Percentiles rank a stretch among this genome's conserved stretches.
Conservation (phyloP, 2,888 invertebrate species). For the Hemicrepidius hirtus region DNA sequence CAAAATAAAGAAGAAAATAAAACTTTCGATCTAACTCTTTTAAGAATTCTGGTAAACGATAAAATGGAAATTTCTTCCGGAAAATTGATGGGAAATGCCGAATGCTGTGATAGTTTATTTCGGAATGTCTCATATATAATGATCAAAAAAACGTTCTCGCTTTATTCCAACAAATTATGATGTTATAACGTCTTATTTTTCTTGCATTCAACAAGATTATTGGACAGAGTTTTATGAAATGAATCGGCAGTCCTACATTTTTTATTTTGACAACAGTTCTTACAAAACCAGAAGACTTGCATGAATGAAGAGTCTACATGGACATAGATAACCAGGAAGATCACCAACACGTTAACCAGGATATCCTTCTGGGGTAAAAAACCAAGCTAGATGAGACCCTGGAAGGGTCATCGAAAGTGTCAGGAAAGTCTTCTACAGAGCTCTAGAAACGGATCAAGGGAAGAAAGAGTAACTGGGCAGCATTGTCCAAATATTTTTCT, state of each 20-base stretch:
- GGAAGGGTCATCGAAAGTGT: too few relatives aligned
- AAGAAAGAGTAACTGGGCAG: too few relatives aligned
- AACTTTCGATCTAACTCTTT: constrained; percentile 29
- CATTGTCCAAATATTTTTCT: too few relatives aligned
- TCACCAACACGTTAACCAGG: too few relatives aligned
- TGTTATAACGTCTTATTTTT: constrained; percentile 17
- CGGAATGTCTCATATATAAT: constrained; percentile 17
- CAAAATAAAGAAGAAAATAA: constrained; percentile 36
- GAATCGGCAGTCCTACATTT: not conserved
- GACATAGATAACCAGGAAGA: too few relatives aligned
- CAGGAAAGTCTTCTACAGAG: too few relatives aligned
- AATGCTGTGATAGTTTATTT: constrained; percentile 25
- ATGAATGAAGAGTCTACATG: too few relatives aligned
- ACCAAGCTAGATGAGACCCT: too few relatives aligned
- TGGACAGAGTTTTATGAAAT: not conserved
- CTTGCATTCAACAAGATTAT: constrained; percentile 7
- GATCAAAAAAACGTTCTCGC: constrained; percentile 9
- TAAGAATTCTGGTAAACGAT: constrained; percentile 35
- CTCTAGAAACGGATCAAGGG: too few relatives aligned
- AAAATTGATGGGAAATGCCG: constrained; percentile 14
- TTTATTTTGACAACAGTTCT: too few relatives aligned
- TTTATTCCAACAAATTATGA: constrained; percentile 14
- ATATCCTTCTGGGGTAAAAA: too few relatives aligned
- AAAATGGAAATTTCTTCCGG: constrained; percentile 39
- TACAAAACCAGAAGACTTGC: too few relatives aligned